Evolutionary conservation across 2,113 vertebrate genomes (phyloP).

Genomic region (Vidua macroura): DNA sequence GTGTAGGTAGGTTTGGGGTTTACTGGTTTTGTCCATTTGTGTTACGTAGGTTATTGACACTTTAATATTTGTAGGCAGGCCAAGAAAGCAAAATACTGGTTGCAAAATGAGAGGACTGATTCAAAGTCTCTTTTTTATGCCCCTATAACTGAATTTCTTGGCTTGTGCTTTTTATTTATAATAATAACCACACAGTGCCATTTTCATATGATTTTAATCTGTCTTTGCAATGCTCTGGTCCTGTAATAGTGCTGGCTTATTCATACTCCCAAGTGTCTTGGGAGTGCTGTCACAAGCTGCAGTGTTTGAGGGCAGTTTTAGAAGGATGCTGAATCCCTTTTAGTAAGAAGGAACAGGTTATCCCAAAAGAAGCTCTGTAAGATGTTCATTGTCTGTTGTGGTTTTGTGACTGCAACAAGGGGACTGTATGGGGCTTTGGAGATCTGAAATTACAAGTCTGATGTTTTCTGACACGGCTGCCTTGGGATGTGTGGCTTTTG

Average conservation of each 20-base stretch:
- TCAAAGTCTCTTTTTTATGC: neutral
- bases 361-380: neutral
- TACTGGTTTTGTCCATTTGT: neutral
- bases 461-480: neutral
- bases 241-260: neutral
- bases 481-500: neutral
- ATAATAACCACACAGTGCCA: neutral
- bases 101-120: neutral
- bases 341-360: neutral
- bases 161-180: neutral
- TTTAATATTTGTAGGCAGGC: neutral
- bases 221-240: neutral
- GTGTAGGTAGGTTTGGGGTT: neutral
- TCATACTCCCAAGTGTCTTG: neutral
- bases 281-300: neutral
- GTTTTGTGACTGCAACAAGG: neutral
- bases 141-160: neutral
- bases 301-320: neutral
- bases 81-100: neutral
- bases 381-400: neutral
- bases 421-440: neutral
- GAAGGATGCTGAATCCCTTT: neutral
- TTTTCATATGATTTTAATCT: neutral
- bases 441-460: neutral
- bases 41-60: neutral